Conservation (phyloP, 2,888 invertebrate species). For the Xiphydria camelus region DNA sequence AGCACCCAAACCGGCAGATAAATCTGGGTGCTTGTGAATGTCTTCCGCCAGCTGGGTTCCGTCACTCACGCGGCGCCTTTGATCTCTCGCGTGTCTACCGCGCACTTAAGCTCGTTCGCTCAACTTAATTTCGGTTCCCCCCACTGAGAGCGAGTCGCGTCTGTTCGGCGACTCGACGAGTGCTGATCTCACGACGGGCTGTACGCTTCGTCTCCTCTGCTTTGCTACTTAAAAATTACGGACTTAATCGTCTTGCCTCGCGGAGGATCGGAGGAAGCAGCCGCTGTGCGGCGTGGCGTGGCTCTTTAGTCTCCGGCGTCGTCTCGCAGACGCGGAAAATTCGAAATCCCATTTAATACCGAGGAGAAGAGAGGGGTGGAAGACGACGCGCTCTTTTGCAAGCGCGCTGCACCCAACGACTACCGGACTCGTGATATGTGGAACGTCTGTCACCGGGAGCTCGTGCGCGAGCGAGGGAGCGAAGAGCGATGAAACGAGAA, state of each 20-base stretch:
- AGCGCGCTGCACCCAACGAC: too few species aligned
- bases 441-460: neutral
- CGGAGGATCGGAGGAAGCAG: too few species aligned
- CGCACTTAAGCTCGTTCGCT: slow-evolving; percentile 41
- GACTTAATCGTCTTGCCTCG: too few species aligned
- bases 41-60: slow-evolving; percentile 52
- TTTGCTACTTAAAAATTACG: too few species aligned
- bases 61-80: slow-evolving; percentile 51
- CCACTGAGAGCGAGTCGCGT: too few species aligned
- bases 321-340: too few species aligned
- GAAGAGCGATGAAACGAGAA: neutral
- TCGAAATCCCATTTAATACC: slow-evolving; percentile 10
- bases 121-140: slow-evolving; percentile 36
- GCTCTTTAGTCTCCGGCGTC: too few species aligned
- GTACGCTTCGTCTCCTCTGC: too few species aligned
- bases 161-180: too few species aligned
- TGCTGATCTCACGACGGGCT: neutral
- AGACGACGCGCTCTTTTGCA: slow-evolving; percentile 1
- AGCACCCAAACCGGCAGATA: slow-evolving; percentile 30
- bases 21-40: slow-evolving; percentile 36
- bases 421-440: too few species aligned
- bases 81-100: slow-evolving; percentile 41
- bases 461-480: too few species aligned
- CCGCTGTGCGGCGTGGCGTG: too few species aligned
- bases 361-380: slow-evolving; percentile 1